Conservation (phyloP, 2,113 vertebrate species). For the Mus musculus region GRCm39 chr12:99100501-99101000, state of each 20-base stretch:
- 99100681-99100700: not conserved
- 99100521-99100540: not conserved
- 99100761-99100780: not conserved
- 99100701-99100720: fast-evolving
- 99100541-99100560: not conserved
- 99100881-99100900: constrained; percentile 61
- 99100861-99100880: constrained; percentile 32
- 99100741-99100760: not conserved
- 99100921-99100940: constrained; percentile 36
- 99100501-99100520: not conserved
- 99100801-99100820: not conserved
- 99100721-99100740: not conserved
- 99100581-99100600: constrained; percentile 9
- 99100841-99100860: constrained; percentile 36
- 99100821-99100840: not conserved
- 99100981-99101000: constrained; percentile 16
- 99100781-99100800: not conserved
- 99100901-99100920: not conserved
- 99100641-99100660: not conserved
- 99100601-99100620: constrained; percentile 49
- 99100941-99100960: not conserved
- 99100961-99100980: not conserved
- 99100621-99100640: constrained; percentile 1
- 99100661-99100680: not conserved
- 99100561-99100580: not conserved